Evolutionary conservation across 2,113 vertebrate genomes (phyloP), one percentile per base, ranked within the genome.

Genomic region (Tretioscincus oriximinensis): DNA sequence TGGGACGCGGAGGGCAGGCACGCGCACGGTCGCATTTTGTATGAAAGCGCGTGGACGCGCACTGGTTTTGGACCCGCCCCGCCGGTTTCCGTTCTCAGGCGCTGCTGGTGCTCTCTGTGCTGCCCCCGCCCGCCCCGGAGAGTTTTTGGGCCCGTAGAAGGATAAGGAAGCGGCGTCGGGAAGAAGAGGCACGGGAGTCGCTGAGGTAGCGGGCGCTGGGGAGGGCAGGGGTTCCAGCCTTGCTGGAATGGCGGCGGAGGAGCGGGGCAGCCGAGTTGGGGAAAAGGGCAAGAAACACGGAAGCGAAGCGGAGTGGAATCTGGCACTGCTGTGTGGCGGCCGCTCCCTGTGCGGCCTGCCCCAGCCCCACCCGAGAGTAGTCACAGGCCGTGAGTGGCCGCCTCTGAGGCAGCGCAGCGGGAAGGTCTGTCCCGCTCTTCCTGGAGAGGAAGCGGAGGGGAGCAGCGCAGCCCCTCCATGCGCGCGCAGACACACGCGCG

Each of bases 271-370:
- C 11, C 16, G 10, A 29, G 71, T n/a, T 24, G 45, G 26, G 14
- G 7, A 11, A 7, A 11, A 29, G 12, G 35, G 69, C 10, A 10
- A n/a, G 51, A 21, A 28, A 11, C 24, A 11, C 24, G 35, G 54
- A 22, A 47, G 77, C 28, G 24, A 4, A 49, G 29, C 4, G 47
- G 29, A 22, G 71, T 14, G 14, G 67, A 22, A 41, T 28, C 63
- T 35, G 71, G 79, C 79, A 61, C 47, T 58, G 51, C 2, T 41
- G 35, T 41, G 35, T 41, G 35, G 71, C 16, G 79, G 79, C 79
- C 79, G 79, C 79, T 81, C 79, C 79, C 63, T 41, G 71, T 67
- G 71, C 47, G 80, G 80, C 80, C 80, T 67, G 71, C 80, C 80
- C 80, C 80, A 12, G 5, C 35, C 80, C 80, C 80, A 72, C 63